Base-by-base conservation (phyloP, 1,140 invertebrate species). In the Hyles euphorbiae region DNA sequence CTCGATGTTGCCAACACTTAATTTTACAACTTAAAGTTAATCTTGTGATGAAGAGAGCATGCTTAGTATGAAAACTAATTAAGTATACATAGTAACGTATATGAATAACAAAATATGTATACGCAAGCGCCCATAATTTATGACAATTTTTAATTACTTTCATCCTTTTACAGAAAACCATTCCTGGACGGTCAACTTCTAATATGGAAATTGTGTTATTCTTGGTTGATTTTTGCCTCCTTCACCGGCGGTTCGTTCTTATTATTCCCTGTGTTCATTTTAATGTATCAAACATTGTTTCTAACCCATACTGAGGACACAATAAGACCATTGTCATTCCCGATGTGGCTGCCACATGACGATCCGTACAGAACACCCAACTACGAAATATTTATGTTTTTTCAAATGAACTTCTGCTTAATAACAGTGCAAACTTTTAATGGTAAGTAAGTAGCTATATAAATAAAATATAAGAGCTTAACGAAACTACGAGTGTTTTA, bases 281-380 rank as follows among this genome's bases (percentile, higher is more conserved):
- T 82, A 3, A 6, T 71, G 3, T 74, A 74, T 45, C 68, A 76
- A 50, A 71, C 67, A 36, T 52, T 81, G 33, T 70, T 81, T 43
- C 67, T 60, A 5, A 68, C 69, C 0, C 68, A 72, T 5, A 64
- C 72, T 34, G 75, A 76, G 53, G 49, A 76, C 43, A 71, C 47
- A 22, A 49, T 60, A 3, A 68, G 80, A n/a, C 81, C 81, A 0
- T 33, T 83, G 8, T 60, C 74, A 3, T 81, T 81, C 48, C 72
- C 78, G 0, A 55, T 80, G 52, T 83, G 76, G 78, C 60, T 83
- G 1, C 78, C 80, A 0, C 53, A 68, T 10, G 76, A 78, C 53
- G 76, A 81, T 45, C 72, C 73, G 0, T 76, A 79, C 52, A 67
- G 75, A 32, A 73, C 78, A 43, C 78, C 80, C 0, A 79, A 75